These are phyloP conservation scores for Periophthalmodon schlosseri DNA, from an alignment of 2,113 vertebrate species.

Conservation along the genomic window DNA sequence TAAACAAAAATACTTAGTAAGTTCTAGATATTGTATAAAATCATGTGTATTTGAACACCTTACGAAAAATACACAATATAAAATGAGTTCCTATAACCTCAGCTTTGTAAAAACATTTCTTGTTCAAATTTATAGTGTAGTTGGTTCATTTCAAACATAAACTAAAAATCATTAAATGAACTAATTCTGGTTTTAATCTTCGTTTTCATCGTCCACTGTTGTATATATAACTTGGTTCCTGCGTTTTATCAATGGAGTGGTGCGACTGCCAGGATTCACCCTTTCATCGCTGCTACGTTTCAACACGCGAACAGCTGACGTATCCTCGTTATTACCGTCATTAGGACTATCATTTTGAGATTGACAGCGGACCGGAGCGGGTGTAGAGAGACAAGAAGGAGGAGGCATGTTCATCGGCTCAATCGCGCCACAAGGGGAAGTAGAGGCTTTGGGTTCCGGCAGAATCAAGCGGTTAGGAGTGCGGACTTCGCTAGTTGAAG, in stretches of 20 bases:
- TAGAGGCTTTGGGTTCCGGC: slow-evolving; percentile 68
- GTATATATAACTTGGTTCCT: slow-evolving; percentile 93
- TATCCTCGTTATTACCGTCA: slow-evolving; percentile 11
- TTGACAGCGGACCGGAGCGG: slow-evolving; percentile 54
- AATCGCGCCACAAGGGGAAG: slow-evolving; percentile 61
- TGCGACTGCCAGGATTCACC: slow-evolving; percentile 53
- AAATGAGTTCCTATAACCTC: neutral
- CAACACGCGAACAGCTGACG: slow-evolving; percentile 54
- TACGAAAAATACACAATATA: neutral
- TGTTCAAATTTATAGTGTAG: neutral
- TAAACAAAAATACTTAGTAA: neutral
- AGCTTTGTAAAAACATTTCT: neutral
- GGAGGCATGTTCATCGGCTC: slow-evolving; percentile 51
- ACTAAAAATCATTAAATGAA: neutral
- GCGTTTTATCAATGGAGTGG: slow-evolving; percentile 87
- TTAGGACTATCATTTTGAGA: slow-evolving; percentile 19
- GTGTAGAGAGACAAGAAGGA: slow-evolving; percentile 78
- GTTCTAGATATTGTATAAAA: neutral
- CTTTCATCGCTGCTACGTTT: slow-evolving; percentile 83
- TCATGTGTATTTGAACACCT: neutral
- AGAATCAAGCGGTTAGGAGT: slow-evolving; percentile 71
- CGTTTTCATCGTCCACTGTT: slow-evolving; percentile 75
- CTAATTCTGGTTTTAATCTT: slow-evolving; percentile 28
- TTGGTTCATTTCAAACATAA: neutral
- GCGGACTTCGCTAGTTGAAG: slow-evolving; percentile 33